Conservation (phyloP, 2,113 vertebrate species). For the Leiothrix lutea region DNA sequence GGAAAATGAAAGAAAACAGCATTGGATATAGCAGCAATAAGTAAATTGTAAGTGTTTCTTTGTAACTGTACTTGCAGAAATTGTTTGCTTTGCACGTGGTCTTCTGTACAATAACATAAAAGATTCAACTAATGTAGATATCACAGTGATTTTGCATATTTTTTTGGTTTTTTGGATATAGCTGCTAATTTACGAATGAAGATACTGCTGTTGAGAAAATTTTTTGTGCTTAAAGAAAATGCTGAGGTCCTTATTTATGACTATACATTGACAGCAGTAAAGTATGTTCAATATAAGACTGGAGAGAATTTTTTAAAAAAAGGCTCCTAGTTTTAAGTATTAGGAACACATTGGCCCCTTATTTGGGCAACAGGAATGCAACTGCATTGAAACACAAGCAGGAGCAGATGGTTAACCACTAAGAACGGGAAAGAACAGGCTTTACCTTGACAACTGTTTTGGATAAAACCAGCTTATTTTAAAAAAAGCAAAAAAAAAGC, state of each 20-base stretch:
- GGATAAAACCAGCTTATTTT: conserved; percentile 45
- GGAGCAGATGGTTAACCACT: conserved; percentile 12
- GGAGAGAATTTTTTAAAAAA: background rate
- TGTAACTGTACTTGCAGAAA: conserved; percentile 80
- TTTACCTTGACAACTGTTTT: conserved; percentile 49
- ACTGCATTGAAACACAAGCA: background rate
- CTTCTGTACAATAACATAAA: conserved; percentile 59
- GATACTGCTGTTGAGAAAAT: conserved; percentile 1
- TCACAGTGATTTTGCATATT: background rate
- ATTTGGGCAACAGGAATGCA: conserved; percentile 1
- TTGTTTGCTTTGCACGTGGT: conserved; percentile 66
- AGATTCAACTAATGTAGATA: conserved; percentile 39
- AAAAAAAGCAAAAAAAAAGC: background rate
- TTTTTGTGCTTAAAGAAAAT: conserved; percentile 23
- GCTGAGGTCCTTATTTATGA: background rate
- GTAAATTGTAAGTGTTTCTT: conserved; percentile 82
- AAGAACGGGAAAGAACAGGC: conserved; percentile 40
- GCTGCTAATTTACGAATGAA: conserved; percentile 30
- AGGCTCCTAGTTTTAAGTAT: conserved; percentile 8
- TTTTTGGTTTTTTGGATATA: background rate
- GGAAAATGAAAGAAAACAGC: conserved; percentile 74
- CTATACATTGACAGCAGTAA: background rate
- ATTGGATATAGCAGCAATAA: conserved; percentile 87
- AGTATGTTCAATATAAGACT: background rate
- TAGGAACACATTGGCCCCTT: background rate